phyloP scores from a whole-genome alignment of 2,888 invertebrate genomes.

The Achlya flavicornis region DNA sequence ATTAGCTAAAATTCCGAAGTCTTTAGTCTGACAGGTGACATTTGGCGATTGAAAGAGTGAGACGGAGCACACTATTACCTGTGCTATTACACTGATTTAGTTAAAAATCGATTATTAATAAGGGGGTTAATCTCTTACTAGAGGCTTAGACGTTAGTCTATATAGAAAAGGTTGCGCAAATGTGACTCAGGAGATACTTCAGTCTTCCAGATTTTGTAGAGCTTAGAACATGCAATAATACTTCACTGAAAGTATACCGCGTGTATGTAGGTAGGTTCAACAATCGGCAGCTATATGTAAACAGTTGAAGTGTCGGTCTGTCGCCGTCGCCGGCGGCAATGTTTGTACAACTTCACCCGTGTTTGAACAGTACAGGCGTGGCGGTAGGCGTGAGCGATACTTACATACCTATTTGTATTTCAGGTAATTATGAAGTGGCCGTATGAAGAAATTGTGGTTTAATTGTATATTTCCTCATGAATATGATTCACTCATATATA shows the following conservation, averaged over 20 bases:
- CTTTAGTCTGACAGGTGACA: no score
- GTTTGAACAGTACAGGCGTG: conserved; percentile 49
- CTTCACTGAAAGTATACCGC: not conserved
- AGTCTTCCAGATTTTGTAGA: not conserved
- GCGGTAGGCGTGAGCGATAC: conserved; percentile 50
- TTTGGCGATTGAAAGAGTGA: no score
- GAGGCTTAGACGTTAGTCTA: no score
- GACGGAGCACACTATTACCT: no score
- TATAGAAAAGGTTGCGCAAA: no score
- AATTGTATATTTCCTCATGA: not conserved
- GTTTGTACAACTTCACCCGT: conserved; percentile 50
- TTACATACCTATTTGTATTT: conserved; percentile 10
- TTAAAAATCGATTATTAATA: no score
- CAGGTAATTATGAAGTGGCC: not conserved
- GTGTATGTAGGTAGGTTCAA: conserved; percentile 16
- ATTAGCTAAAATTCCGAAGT: no score
- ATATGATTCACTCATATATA: no score
- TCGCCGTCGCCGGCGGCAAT: conserved; percentile 27
- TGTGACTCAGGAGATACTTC: no score
- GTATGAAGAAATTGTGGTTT: not conserved
- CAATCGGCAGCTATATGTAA: conserved; percentile 48
- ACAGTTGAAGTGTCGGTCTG: conserved; percentile 32
- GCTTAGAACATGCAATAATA: conserved; percentile 1
- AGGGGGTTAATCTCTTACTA: no score
- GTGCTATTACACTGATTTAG: no score